These are phyloP conservation scores for Pyralis farinalis DNA, from an alignment of 2,888 invertebrate genomes.

Conservation along the genomic window DNA sequence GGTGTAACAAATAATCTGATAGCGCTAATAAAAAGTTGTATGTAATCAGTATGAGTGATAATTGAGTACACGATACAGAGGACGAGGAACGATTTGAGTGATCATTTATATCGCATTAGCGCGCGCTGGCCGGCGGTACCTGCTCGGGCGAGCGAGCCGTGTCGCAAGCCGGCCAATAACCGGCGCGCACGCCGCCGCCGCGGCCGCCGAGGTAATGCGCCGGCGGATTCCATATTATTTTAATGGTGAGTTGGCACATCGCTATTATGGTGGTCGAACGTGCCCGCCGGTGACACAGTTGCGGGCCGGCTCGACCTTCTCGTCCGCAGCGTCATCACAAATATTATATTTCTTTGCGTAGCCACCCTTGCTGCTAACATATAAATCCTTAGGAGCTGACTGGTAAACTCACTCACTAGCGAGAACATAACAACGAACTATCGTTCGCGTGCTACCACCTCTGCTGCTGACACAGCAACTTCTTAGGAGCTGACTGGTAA, in stretches of 20 bases:
- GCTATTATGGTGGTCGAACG: constrained; percentile 5
- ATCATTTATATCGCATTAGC: constrained; percentile 15
- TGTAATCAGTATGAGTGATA: neutral
- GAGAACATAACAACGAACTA: no score
- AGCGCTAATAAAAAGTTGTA: neutral
- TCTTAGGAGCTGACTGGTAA: no score
- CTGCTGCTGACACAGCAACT: no score
- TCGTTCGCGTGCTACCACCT: no score
- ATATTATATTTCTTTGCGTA: no score
- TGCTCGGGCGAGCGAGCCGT: no score
- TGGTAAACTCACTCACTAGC: no score
- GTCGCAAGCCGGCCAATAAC: constrained; percentile 22
- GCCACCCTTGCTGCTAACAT: no score
- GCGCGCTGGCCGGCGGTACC: neutral
- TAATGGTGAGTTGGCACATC: constrained; percentile 21
- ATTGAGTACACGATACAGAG: neutral
- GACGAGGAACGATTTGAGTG: constrained; percentile 4
- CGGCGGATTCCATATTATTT: constrained; percentile 17
- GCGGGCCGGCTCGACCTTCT: neutral
- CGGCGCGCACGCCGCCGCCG: constrained; percentile 10
- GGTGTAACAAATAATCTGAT: neutral
- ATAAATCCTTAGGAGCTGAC: no score
- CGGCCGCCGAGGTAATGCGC: neutral
- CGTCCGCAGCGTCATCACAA: no score
- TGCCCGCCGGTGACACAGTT: constrained; percentile 15